These are phyloP conservation scores for Apotomis capreana DNA, from an alignment of 2,888 invertebrate species.

Conservation along the genomic window DNA sequence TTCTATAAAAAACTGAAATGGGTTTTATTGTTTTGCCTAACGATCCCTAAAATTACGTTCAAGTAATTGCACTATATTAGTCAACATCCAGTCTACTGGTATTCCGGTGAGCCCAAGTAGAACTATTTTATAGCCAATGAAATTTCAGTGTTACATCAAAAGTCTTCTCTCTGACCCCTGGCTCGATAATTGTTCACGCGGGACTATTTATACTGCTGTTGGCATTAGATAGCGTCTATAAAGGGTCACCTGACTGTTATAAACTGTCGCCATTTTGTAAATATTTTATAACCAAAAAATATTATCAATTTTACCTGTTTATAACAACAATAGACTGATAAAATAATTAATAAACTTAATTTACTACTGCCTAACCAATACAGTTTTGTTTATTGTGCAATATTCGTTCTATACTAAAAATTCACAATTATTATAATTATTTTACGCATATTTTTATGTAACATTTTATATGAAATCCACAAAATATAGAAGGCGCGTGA, in stretches of 20 bases:
- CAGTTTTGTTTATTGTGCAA: background rate
- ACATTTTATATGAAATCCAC: slow-evolving; percentile 3
- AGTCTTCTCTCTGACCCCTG: slow-evolving; percentile 9
- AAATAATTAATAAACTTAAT: slow-evolving; percentile 2
- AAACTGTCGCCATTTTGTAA: background rate
- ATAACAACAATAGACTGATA: slow-evolving; percentile 1
- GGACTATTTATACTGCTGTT: background rate
- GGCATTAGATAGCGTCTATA: background rate
- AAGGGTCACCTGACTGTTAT: background rate
- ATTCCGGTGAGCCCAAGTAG: background rate
- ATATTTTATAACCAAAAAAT: slow-evolving; percentile 1
- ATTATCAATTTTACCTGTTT: background rate
- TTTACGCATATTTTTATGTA: background rate
- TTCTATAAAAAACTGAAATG: background rate
- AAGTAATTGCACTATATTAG: background rate
- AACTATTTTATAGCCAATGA: slow-evolving; percentile 15
- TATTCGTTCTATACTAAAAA: slow-evolving; percentile 2
- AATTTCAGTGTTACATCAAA: slow-evolving; percentile 22
- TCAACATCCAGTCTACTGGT: background rate
- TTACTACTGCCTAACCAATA: background rate
- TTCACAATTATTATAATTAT: background rate
- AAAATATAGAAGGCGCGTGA: slow-evolving; percentile 4
- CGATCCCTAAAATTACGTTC: background rate
- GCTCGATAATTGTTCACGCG: background rate
- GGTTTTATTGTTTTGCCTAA: background rate